Evolutionary conservation across 2,888 invertebrate species (phyloP), one percentile per base, ranked within the genome.

Genomic region (Beris chalybata): DNA sequence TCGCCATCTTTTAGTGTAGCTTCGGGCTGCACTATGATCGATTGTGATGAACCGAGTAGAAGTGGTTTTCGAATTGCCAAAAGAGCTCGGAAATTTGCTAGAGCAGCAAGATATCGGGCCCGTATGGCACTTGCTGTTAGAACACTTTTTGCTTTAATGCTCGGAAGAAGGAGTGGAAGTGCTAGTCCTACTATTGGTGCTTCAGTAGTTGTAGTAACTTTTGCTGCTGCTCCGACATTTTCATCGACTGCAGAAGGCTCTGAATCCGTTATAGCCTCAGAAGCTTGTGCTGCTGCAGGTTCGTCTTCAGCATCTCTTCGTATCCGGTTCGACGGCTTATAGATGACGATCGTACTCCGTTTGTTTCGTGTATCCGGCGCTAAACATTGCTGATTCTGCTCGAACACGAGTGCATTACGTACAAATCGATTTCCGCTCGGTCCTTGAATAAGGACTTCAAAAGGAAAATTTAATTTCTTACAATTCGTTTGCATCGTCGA

Each of bases 391-490:
- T 65, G 9, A 48, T 75, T 75, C 69, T 78, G 75, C n/a, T 79
- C 78, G 47, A 76, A 79, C 61, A 76, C 74, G 3, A 73, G 66
- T 12, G 80, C 80, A 57, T 76, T 79, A n/a, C 74, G 76, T 1
- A 80, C 73, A 58, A 81, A 79, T 3, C 74, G 72, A 70, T 77
- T 79, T 5, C 68, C 71, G 61, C 74, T 78, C 0, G 80, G 78
- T 32, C 81, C 80, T 66, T 81, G 80, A 52, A 81, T 79, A 7
- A 81, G 71, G 3, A 81, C 74, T 58, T 81, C 76, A 65, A 77
- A 81, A 5, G 80, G 79, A 3, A 76, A 66, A 5, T 74, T 73
- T 29, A 76, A 47, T 5, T 74, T 72, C 30, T 74, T 72, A 0
- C 79, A 79, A 50, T 76, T 76, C 1, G 58, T 67, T 68, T 78